Evolutionary conservation across 2,888 invertebrate genomes (phyloP).

Genomic region (Uloborus plumipes): DNA sequence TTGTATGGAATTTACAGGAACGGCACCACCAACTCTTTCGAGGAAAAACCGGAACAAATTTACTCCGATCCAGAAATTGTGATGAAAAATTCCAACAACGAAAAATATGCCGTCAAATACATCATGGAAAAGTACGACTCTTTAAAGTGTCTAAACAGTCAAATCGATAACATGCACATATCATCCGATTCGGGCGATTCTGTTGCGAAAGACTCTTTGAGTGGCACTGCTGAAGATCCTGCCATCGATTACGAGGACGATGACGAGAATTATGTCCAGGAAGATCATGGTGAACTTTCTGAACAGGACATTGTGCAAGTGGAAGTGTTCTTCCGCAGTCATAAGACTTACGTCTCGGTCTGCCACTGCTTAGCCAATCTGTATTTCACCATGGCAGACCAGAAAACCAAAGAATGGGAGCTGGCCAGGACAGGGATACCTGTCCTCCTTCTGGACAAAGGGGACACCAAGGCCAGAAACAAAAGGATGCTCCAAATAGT

Average conservation of each 20-base stretch:
- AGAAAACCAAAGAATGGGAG: constrained; percentile 75
- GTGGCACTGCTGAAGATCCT: constrained; percentile 8
- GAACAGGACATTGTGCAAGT: constrained; percentile 76
- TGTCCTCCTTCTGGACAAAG: constrained; percentile 82
- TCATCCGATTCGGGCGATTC: constrained; percentile 49
- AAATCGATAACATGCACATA: constrained; percentile 52
- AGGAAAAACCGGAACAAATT: constrained; percentile 47
- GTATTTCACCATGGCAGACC: constrained; percentile 70
- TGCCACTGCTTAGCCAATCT: constrained; percentile 79
- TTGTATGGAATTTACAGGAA: constrained; percentile 44
- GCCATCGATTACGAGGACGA: constrained; percentile 14
- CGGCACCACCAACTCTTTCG: constrained; percentile 24
- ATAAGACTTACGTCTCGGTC: constrained; percentile 84
- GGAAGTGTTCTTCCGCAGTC: constrained; percentile 81
- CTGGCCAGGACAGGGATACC: constrained; percentile 84
- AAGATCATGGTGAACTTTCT: constrained; percentile 69
- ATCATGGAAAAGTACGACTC: constrained; percentile 64
- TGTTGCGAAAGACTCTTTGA: constrained; percentile 16
- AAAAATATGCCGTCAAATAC: constrained; percentile 54
- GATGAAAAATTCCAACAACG: constrained; percentile 52
- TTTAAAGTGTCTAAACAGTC: constrained; percentile 41
- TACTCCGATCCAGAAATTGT: constrained; percentile 58
- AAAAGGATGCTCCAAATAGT: constrained; percentile 80
- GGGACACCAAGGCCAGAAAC: constrained; percentile 80
- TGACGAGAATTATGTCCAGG: background rate